Evolutionary conservation across 2,888 invertebrate species (phyloP), one percentile per base, ranked within the genome.

Genomic region (Antitype chi): DNA sequence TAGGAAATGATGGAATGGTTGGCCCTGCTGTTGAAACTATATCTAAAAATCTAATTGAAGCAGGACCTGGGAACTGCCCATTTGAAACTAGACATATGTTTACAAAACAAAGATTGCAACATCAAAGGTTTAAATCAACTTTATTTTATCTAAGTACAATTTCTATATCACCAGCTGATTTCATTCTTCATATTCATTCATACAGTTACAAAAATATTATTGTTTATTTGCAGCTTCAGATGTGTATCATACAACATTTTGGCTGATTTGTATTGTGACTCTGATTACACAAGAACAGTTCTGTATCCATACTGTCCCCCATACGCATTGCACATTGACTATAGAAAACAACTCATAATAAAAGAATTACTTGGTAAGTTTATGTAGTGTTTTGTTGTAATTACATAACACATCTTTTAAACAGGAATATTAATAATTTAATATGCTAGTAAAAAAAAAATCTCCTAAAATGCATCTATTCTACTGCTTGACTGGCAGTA

Each of bases 231-330:
- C 92, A 98, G 98, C 89, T 98, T 99, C 89, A 97, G 99, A 69
- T 97, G 99, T 80, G 97, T 99, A 8, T 97, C 98, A 0, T 99
- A 99, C 92, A 99, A 99, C 92, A 98, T 99, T 87, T 95, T 99
- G 87, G 99, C 99, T 8, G 98, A 99, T 95, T 94, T 98, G 47
- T 99, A 99, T 94, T 98, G 99, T 81, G 98, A 99, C 92, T 98
- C 99, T 0, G 98, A 98, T 82, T 97, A 97, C 91, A 97, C 98
- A 0, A 97, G 98, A 89, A 97, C 97, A 70, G 97, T 97, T 71
- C 96, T 99, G 1, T 98, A 98, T 94, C 98, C 98, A 0, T 98
- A 99, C 90, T 99, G 99, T 91, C 98, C 99, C 15, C 95, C 98
- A 4, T 97, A 98, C 94, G 98, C 98, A 5, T 95, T 99, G 60